phyloP scores from a whole-genome alignment of 2,113 vertebrate species.

The Progne subis region DNA sequence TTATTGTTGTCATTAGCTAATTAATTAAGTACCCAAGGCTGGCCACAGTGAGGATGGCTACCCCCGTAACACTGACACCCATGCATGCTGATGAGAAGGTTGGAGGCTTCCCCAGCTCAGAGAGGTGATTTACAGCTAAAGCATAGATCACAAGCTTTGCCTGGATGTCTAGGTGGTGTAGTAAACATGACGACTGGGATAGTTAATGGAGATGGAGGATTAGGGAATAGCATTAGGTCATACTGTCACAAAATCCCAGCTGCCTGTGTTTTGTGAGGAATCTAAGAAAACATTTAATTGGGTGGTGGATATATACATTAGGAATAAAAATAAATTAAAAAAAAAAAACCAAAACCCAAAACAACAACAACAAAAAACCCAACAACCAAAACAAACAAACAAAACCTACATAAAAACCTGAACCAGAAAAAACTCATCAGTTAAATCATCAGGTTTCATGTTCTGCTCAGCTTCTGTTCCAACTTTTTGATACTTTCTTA shows the following conservation, averaged over 20 bases:
- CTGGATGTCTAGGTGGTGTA: neutral
- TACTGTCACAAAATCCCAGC: neutral
- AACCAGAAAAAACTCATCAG: rapidly evolving
- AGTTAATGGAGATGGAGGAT: neutral
- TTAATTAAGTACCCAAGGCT: neutral
- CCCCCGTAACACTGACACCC: neutral
- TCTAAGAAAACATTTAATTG: neutral
- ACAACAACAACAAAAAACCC: too few species aligned
- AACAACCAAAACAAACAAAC: too few species aligned
- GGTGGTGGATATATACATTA: neutral
- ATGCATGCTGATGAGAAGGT: neutral
- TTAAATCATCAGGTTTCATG: neutral
- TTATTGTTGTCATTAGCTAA: neutral
- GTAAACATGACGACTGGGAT: neutral
- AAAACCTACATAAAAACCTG: too few species aligned
- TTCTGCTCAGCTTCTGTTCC: neutral
- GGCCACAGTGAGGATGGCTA: neutral
- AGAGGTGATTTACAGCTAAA: neutral
- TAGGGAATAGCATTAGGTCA: neutral
- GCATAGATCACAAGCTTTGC: neutral
- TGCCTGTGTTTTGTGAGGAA: neutral
- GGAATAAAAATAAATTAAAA: neutral
- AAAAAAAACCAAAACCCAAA: too few species aligned
- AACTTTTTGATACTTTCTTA: neutral
- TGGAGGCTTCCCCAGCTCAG: neutral